Base-by-base conservation (phyloP, 1,140 invertebrate genomes). In the Cepaea nemoralis region DNA sequence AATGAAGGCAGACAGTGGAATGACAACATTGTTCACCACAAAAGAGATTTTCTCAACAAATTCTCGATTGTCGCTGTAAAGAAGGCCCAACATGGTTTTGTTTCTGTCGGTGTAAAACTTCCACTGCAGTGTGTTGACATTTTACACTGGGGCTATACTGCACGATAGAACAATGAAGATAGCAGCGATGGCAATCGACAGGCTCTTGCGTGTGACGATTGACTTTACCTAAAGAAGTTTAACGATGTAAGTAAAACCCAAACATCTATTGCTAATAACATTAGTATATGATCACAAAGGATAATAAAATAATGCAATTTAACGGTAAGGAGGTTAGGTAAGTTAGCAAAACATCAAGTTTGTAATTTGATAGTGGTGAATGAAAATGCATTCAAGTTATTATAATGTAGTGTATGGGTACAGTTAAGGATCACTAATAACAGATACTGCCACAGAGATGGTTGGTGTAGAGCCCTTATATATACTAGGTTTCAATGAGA, bases 41-140 rank as follows among this genome's bases (percentile, higher is more conserved):
- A 14, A 55, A 55, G 50, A 55, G 22, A 55, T 22, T 10, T 19
- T 8, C 8, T 14, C 50, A 14, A 55, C 50, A 55, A 14, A 14
- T 22, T 73, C 70, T n/a, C 70, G 70, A n/a, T 73, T n/a, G 8
- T 12, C 12, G 3, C 6, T 73, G 39, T 40, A 73, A 39, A 73
- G 22, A 5, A 73, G 70, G 6, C 70, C 70, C 14, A 73, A 3
- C 14, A 73, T 37, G 22, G 70, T 73, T 73, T 73, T 73, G 39
- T 73, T 73, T 42, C 37, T 2, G 35, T 37, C 35, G 8, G 70
- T 37, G 27, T 14, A 73, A 42, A 40, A 73, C 22, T 73, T 73
- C 14, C 12, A 14, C 2, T 40, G 37, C 6, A 39, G n/a, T 24
- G 12, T 40, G 70, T 73, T 73, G 35, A 42, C 70, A n/a, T 12